These are phyloP conservation scores for Drosophila melanosoma DNA, from an alignment of 2,888 invertebrate genomes.

Conservation along the genomic window DNA sequence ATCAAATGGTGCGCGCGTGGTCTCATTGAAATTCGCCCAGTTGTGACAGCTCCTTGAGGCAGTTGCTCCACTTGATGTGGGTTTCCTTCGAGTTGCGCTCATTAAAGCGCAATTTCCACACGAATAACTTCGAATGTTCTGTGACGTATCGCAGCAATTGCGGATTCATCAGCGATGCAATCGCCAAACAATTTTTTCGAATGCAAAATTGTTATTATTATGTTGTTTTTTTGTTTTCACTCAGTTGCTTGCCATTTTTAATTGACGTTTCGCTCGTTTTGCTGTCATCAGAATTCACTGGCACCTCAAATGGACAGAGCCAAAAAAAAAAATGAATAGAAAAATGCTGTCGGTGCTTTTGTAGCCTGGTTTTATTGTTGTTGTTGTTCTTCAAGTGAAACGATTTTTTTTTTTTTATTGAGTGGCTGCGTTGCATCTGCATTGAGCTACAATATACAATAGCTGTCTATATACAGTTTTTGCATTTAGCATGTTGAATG, in stretches of 20 bases:
- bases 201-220: constrained; percentile 18
- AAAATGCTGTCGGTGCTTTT: background rate
- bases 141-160: constrained; percentile 73
- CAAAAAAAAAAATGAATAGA: constrained; percentile 18
- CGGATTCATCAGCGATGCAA: constrained; percentile 58
- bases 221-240: constrained; percentile 27
- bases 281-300: constrained; percentile 64
- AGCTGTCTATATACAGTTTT: constrained; percentile 33
- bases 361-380: constrained; percentile 18
- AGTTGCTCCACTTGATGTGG: constrained; percentile 11
- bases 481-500: constrained; percentile 46
- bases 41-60: constrained; percentile 30
- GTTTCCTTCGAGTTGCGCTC: constrained; percentile 46
- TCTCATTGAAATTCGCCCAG: constrained; percentile 63
- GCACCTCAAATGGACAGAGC: constrained; percentile 57
- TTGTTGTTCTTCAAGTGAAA: background rate
- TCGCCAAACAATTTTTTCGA: constrained; percentile 53
- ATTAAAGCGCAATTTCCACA: constrained; percentile 78
- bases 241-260: constrained; percentile 48
- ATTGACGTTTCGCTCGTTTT: constrained; percentile 74
- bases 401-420: constrained; percentile 43
- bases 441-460: constrained; percentile 13
- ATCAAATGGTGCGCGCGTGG: constrained; percentile 76
- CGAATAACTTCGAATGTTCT: constrained; percentile 80
- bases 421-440: constrained; percentile 36